Evolutionary conservation across 2,888 invertebrate genomes (phyloP).

Genomic region (Oligia latruncula): DNA sequence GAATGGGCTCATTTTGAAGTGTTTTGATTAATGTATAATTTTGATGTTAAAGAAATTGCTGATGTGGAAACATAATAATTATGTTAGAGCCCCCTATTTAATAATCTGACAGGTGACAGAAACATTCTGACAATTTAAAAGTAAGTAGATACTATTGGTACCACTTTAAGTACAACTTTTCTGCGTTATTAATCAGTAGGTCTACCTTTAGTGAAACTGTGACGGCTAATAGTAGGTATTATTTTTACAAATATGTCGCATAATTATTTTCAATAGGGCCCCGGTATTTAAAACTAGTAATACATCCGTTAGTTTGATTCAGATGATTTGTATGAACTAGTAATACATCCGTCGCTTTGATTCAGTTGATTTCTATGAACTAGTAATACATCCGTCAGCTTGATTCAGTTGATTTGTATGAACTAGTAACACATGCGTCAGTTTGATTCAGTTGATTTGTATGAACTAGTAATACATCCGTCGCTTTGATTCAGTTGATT

Average conservation of each 20-base stretch:
- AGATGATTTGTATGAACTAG: too few relatives aligned
- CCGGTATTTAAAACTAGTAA: not conserved
- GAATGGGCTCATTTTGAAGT: not conserved
- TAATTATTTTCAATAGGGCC: not conserved
- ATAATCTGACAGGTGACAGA: not conserved
- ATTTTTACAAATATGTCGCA: not conserved
- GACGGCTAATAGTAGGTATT: too few relatives aligned
- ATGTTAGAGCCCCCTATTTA: not conserved
- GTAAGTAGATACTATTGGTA: not conserved
- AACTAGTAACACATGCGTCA: not conserved
- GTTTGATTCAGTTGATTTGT: too few relatives aligned
- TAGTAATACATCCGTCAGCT: not conserved
- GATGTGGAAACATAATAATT: not conserved
- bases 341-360: not conserved
- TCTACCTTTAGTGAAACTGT: not conserved
- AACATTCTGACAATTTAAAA: not conserved
- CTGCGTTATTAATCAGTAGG: not conserved
- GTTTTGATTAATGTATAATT: not conserved
- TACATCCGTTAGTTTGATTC: not conserved
- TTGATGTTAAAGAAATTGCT: too few relatives aligned
- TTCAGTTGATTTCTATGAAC: too few relatives aligned
- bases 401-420: too few relatives aligned
- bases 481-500: not conserved
- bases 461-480: not conserved
- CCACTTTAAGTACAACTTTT: not conserved